Evolutionary conservation across 2,797 vertebrate genomes (phyloP), one percentile per base, ranked within the genome.

Genomic region (Thunnus albacares): DNA sequence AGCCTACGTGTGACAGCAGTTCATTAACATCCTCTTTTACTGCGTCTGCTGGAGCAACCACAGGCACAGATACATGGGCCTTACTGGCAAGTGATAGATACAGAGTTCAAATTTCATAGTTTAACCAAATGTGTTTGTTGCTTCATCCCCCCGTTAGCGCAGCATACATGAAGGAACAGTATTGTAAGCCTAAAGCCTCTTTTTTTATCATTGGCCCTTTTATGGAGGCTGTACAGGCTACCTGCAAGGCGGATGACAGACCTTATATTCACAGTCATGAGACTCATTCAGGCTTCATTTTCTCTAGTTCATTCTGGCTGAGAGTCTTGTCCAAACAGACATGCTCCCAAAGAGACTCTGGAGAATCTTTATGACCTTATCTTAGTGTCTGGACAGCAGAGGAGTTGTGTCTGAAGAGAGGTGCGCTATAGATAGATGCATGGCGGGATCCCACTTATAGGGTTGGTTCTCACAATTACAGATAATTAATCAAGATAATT

Each of bases 11-110:
- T 92, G 91, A 92, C 92, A 92, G 92, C 84, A 89, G 83, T 90
- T 93, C 92, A 94, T 94, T 93, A 94, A 90, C 90, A 90, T 92
- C 90, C 84, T 80, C 84, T 82, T 89, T 86, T 81, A 83, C 80
- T 83, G 83, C 45, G 55, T 83, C 77, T 86, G 77, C 85, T 71
- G 79, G 57, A 87, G 83, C 86, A 81, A 81, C 78, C 75, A 80
- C 80, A 75, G 79, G 65, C 87, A 45, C 9, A 33, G 71, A 81
- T 72, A 77, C 83, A 76, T 52, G 41, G 60, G 68, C 74, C 57
- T 35, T 43, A 67, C 81, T 71, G 75, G 77, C 79, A 78, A 63
- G 62, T 9, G 30, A 71, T 43, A 80, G 58, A 84, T 71, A 83
- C 64, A 60, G 45, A 79, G 85, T 81, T 86, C 67, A 85, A 55